Evolutionary conservation across 2,113 vertebrate species (phyloP), one percentile per base, ranked within the genome.

Genomic region (Dasyornis broadbenti): DNA sequence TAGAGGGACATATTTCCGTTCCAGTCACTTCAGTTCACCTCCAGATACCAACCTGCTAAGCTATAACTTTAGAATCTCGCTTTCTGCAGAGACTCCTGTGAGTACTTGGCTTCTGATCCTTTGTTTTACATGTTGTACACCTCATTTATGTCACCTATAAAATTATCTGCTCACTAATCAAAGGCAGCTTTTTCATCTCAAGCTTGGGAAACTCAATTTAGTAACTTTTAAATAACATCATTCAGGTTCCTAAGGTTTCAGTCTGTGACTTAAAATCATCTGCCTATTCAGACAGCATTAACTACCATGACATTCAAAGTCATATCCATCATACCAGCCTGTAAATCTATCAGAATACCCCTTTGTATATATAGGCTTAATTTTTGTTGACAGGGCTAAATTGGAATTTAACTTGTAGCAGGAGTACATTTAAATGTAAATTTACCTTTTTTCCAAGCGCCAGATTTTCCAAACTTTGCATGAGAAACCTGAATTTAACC

Each of bases 381-480:
- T 94, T 98, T 97, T 94, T 96, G 86, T 98, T 98, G 97, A 97
- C 96, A 97, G 79, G 78, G 28, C 73, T 97, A 97, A 98, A 97
- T 95, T 98, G 79, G 65, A 90, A 95, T 97, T 97, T 97, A 95
- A 97, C 44, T 95, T 96, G 78, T 82, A 95, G 64, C 78, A 95
- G 44, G 24, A 96, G 57, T 95, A 89, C 56, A 97, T 96, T 97
- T 96, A 96, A 97, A 97, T 95, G 95, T 97, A 97, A 98, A 97
- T 97, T 97, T 96, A 92, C 75, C 63, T 95, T 96, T 49, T 93
- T 88, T 31, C 28, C 63, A 94, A 94, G 54, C 45, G 70, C 90
- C 89, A 95, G 81, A 93, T 95, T 97, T 96, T 86, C 76, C 93
- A 73, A 97, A 97, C 35, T 90, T 96, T 39, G 13, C 31, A 44